Base-by-base conservation (phyloP, 2,113 vertebrate species). In the Ptychochromis oligacanthus region DNA sequence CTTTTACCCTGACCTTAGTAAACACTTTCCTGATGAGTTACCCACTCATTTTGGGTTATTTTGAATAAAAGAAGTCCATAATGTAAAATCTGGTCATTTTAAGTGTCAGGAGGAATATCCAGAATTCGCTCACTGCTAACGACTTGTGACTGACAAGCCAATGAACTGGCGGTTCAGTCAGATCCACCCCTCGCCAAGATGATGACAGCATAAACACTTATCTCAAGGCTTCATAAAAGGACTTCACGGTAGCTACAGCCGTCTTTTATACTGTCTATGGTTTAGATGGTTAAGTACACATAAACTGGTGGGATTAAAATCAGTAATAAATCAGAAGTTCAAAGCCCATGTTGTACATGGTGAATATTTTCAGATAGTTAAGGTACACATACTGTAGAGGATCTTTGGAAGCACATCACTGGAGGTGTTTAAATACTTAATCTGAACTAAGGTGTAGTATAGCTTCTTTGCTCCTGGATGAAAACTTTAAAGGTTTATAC, bases 351-450 rank as follows among this genome's bases (percentile, higher is more conserved):
- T 49, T 15, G 57, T 49, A 7, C 49, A 74, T 52, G 57, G 62
- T 57, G 54, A 81, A 60, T 26, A 57, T 52, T 26, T 13, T 31
- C 61, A 75, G 22, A 80, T 22, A 62, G 60, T 24, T 49, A 70
- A 83, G 78, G 31, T 72, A 72, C 67, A 54, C 46, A 61, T 57
- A 76, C 88, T 80, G 91, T 83, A 92, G 93, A 91, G 91, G 89
- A 88, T 92, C 58, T 87, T 88, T 95, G 94, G 95, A 96, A 95
- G 94, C 93, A 94, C 94, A 52, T 89, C 24, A 81, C 76, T 56
- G 55, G 15, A 67, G 75, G 75, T 22, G 74, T 86, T 60, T 5
- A 52, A 65, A 52, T 28, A 64, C 54, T 49, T 56, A 34, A 67
- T 40, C 2, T 0, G 18, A 54, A 72, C 67, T 54, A 72, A 72